Conservation (phyloP, 1,140 invertebrate species). For the Bradysia coprophila region DNA sequence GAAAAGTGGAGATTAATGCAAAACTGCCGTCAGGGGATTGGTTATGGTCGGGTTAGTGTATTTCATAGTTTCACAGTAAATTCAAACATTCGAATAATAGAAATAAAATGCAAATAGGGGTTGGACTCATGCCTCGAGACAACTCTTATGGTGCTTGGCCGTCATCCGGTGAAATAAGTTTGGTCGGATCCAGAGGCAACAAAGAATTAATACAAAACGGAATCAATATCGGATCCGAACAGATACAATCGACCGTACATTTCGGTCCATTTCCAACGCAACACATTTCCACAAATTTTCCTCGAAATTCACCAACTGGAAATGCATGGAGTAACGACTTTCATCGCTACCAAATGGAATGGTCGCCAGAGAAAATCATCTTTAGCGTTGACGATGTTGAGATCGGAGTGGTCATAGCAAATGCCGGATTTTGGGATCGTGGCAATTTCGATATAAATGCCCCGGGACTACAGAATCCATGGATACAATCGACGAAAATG, state of each 20-base stretch:
- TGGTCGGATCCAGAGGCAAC: conserved; percentile 38
- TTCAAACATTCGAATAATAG: not conserved
- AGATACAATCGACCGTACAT: conserved; percentile 36
- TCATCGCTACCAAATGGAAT: conserved; percentile 29
- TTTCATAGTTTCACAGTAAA: not conserved
- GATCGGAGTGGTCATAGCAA: conserved; percentile 16
- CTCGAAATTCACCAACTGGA: conserved; percentile 8
- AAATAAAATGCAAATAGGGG: conserved; percentile 13
- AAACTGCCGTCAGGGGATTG: conserved; percentile 47
- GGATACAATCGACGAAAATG: conserved; percentile 25
- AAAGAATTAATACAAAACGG: conserved; percentile 18
- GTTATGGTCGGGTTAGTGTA: conserved; percentile 30
- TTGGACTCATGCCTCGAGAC: not conserved
- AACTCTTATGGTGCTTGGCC: not conserved
- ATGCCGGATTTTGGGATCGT: conserved; percentile 25
- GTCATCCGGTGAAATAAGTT: conserved; percentile 9
- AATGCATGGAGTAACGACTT: conserved; percentile 27
- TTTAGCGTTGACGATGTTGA: conserved; percentile 26
- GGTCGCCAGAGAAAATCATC: conserved; percentile 25
- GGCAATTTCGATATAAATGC: conserved; percentile 23
- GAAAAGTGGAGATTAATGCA: conserved; percentile 37
- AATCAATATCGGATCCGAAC: conserved; percentile 30
- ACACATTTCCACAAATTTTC: conserved; percentile 26
- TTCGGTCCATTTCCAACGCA: conserved; percentile 31
- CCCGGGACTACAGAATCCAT: conserved; percentile 23